phyloP scores from a whole-genome alignment of 2,113 vertebrate genomes.

The Todiramphus saurophagus region DNA sequence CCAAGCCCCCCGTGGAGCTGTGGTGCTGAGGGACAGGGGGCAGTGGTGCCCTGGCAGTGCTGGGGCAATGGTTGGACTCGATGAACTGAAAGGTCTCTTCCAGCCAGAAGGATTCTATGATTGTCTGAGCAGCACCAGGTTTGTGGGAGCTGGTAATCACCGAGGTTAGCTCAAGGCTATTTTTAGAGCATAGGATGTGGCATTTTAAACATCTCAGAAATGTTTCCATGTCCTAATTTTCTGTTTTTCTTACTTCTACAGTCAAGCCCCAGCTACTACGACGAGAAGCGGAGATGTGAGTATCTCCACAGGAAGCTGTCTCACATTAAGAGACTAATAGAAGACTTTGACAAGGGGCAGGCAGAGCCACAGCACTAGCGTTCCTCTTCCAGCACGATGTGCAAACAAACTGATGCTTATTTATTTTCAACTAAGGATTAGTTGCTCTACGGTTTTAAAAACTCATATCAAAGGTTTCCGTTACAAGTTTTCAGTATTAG shows the following conservation, averaged over 20 bases:
- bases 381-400: constrained; percentile 33
- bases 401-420: constrained; percentile 71
- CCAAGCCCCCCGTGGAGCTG: no score
- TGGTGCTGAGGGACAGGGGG: no score
- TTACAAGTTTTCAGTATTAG: constrained; percentile 69
- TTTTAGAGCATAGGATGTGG: background rate
- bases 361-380: constrained; percentile 75
- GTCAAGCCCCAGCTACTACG: constrained; percentile 85
- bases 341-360: constrained; percentile 84
- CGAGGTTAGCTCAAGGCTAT: no score
- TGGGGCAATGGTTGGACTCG: no score
- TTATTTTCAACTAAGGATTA: constrained; percentile 74
- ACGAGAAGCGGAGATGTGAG: constrained; percentile 86
- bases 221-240: background rate
- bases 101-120: no score
- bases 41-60: no score
- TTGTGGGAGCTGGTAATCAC: background rate
- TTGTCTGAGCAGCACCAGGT: background rate
- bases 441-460: constrained; percentile 61
- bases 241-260: constrained; percentile 40
- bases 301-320: constrained; percentile 92
- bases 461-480: constrained; percentile 35
- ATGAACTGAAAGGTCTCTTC: no score
- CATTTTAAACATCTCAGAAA: background rate
- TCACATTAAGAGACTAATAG: constrained; percentile 88